These are phyloP conservation scores for Agrotis ipsilon DNA, from an alignment of 2,888 invertebrate species.

Conservation along the genomic window DNA sequence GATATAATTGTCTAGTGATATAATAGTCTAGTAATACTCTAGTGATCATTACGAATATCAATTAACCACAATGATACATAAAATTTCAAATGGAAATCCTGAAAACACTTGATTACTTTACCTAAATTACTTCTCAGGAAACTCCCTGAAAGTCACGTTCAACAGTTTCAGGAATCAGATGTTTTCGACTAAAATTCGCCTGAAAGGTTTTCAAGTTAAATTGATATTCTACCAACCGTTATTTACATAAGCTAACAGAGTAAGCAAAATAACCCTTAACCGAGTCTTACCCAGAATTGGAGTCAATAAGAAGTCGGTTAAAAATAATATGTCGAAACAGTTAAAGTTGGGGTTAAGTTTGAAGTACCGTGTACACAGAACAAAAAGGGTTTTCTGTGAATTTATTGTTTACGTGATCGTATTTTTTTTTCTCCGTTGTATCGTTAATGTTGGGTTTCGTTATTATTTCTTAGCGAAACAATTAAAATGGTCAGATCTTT, in stretches of 20 bases:
- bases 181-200: slow-evolving; percentile 28
- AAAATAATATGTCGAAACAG: slow-evolving; percentile 19
- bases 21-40: too few relatives aligned
- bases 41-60: too few relatives aligned
- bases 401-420: neutral
- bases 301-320: too few relatives aligned
- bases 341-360: too few relatives aligned
- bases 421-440: neutral
- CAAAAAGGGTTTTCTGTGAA: neutral
- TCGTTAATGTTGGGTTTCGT: neutral
- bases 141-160: slow-evolving; percentile 27
- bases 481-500: neutral
- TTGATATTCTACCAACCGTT: slow-evolving; percentile 39
- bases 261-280: slow-evolving; percentile 11
- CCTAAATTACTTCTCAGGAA: neutral
- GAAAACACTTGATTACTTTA: slow-evolving; percentile 1
- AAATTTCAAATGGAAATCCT: neutral
- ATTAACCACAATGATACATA: neutral
- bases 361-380: neutral
- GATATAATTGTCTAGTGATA: too few relatives aligned
- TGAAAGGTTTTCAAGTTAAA: slow-evolving; percentile 45
- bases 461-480: neutral
- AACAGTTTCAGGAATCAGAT: slow-evolving; percentile 20
- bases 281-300: slow-evolving; percentile 11
- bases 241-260: slow-evolving; percentile 34